phyloP scores from a whole-genome alignment of 2,797 vertebrate genomes.

The Bufotes viridis region DNA sequence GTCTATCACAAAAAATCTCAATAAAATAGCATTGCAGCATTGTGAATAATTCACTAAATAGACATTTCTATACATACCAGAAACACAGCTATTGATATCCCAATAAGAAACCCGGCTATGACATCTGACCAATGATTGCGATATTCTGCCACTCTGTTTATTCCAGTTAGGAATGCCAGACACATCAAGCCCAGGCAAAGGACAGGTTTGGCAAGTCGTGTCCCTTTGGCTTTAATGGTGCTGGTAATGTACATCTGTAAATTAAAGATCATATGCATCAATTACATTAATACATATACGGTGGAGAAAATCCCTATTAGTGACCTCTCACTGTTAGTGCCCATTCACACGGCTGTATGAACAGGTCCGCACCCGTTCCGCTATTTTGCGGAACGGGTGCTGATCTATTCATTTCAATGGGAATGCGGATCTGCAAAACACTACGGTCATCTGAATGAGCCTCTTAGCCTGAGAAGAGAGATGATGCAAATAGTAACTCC shows the following conservation, averaged over 20 bases:
- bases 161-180: conserved; percentile 93
- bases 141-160: conserved; percentile 98
- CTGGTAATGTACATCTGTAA: conserved; percentile 97
- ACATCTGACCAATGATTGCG: conserved; percentile 98
- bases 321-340: not conserved
- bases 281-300: not conserved
- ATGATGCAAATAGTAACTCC: no score
- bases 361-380: not conserved
- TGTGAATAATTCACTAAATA: not conserved
- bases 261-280: not conserved
- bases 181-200: conserved; percentile 92
- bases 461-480: no score
- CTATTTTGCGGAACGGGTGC: no score
- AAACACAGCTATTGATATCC: conserved; percentile 91
- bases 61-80: conserved; percentile 81
- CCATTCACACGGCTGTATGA: not conserved
- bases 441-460: no score
- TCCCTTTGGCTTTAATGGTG: conserved; percentile 93
- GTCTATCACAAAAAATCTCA: no score
- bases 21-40: not conserved
- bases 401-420: not conserved
- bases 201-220: conserved; percentile 92
- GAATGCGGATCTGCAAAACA: no score
- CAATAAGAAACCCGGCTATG: conserved; percentile 95
- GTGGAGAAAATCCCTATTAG: not conserved